Evolutionary conservation across 1,140 invertebrate species (phyloP), one percentile per base, ranked within the genome.

Genomic region (Dolichoris vasculosae): DNA sequence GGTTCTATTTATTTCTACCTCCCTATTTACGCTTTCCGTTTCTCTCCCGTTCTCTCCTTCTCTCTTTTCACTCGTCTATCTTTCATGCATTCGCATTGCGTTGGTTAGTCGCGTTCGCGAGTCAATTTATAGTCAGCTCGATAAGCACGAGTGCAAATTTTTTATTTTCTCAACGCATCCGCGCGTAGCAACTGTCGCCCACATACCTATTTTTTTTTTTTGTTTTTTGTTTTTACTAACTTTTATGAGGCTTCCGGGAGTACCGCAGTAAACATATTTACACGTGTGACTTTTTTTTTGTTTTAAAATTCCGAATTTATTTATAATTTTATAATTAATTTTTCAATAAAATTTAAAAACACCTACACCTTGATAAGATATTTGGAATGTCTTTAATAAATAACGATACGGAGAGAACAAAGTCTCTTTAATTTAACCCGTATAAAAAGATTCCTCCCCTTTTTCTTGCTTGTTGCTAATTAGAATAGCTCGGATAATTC

Each of bases 1-100:
- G 63, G 59, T 32, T 67, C 15, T 51, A 82, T 81, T 81, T 82
- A 82, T 82, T 48, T 23, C 32, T 46, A 8, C 17, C 1, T 23
- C 20, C 26, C 69, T 83, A 40, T 82, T 82, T 40, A 82, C 46
- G 3, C 32, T 55, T 17, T 20, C 51, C 17, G 2, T 17, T 2
- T 55, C 6, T 17, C 51, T 55, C 51, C 17, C 51, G 9, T 17
- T 55, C 55, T 26, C 23, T 59, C 69, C 23, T 38, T 32, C 40
- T n/a, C 8, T 23, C 63, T 38, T 40, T 63, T n/a, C 38, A 2
- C 7, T 63, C 46, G 63, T 81, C 86, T 86, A 88, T 86, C 67
- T 84, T 87, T 87, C 88, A 82, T 86, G 64, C 51, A 87, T 82
- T 87, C 86, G 83, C 80, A 82, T 15, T 35, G 80, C 76, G 59